Evolutionary conservation across 2,888 invertebrate species (phyloP).

Genomic region (Cyclophora punctaria): DNA sequence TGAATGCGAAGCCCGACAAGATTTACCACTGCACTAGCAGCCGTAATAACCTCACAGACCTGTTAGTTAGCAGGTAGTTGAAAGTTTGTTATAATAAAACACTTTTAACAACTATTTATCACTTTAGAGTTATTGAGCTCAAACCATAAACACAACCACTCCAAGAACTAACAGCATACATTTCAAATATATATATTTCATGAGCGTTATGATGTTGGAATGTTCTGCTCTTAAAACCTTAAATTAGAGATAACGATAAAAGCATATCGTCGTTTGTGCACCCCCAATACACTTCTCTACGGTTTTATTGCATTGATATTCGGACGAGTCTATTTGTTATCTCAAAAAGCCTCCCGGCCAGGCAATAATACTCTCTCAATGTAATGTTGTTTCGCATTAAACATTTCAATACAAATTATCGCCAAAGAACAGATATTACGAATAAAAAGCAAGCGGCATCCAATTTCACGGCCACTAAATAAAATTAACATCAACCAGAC

Average conservation of each 20-base stretch:
- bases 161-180: background rate
- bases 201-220: slow-evolving; percentile 4
- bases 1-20: slow-evolving; percentile 11
- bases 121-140: background rate
- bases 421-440: slow-evolving; percentile 26
- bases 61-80: background rate
- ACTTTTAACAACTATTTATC: background rate
- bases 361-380: slow-evolving; percentile 29
- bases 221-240: slow-evolving; percentile 11
- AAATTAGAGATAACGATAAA: slow-evolving; percentile 52
- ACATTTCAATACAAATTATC: slow-evolving; percentile 54
- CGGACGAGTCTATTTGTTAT: slow-evolving; percentile 32
- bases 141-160: background rate
- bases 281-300: slow-evolving; percentile 43
- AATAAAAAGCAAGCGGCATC: slow-evolving; percentile 49
- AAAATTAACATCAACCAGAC: slow-evolving; percentile 66
- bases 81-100: too few species aligned
- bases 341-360: slow-evolving; percentile 23
- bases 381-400: slow-evolving; percentile 39
- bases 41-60: background rate
- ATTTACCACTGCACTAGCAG: slow-evolving; percentile 11
- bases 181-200: background rate
- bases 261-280: slow-evolving; percentile 52
- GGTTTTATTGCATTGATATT: slow-evolving; percentile 45
- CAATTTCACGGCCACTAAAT: slow-evolving; percentile 71